Conservation (phyloP, 1,140 invertebrate species). For the Megalopta genalis region DNA sequence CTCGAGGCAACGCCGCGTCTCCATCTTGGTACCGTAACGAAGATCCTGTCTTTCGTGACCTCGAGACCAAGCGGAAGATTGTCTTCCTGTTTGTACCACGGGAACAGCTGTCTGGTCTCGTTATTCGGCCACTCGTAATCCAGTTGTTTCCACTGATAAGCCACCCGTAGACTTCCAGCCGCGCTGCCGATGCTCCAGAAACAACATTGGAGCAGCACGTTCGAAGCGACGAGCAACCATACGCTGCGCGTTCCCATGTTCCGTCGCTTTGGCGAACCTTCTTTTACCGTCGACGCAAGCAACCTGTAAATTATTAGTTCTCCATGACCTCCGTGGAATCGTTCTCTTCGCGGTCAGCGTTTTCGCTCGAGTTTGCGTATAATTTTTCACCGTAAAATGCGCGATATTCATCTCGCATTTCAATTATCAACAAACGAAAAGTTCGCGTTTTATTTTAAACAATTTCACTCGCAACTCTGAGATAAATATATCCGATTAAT, state of each 20-base stretch:
- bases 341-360: too few relatives aligned
- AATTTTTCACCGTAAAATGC: too few relatives aligned
- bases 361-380: too few relatives aligned
- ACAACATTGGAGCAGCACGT: conserved; percentile 19
- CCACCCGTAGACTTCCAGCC: conserved; percentile 84
- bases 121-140: conserved; percentile 84
- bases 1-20: conserved; percentile 86
- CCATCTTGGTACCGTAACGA: conserved; percentile 88
- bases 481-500: too few relatives aligned
- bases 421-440: too few relatives aligned
- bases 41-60: conserved; percentile 83
- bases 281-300: too few relatives aligned
- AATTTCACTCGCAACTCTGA: too few relatives aligned
- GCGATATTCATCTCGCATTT: too few relatives aligned
- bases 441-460: too few relatives aligned
- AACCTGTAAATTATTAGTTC: neutral
- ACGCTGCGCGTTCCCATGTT: conserved; percentile 36
- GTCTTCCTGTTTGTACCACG: conserved; percentile 81
- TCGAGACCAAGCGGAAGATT: conserved; percentile 87
- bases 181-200: conserved; percentile 61
- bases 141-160: conserved; percentile 86
- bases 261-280: neutral
- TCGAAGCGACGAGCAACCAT: conserved; percentile 9
- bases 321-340: too few relatives aligned
- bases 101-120: conserved; percentile 71